phyloP scores from a whole-genome alignment of 2,113 vertebrate species.

The Prochilodus magdalenae region DNA sequence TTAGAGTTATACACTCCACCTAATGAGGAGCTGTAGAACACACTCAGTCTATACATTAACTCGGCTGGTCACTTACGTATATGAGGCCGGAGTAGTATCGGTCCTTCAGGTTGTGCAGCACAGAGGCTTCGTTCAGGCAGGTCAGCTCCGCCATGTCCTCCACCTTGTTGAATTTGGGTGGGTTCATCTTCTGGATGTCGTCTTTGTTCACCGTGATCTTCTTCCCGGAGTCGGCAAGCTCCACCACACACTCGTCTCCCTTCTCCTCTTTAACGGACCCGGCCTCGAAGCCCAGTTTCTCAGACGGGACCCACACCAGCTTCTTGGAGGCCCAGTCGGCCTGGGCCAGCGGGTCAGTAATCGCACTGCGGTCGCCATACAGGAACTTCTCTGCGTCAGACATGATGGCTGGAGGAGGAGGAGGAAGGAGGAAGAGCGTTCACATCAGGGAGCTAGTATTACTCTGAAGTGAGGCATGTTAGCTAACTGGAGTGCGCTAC shows the following conservation, averaged over 20 bases:
- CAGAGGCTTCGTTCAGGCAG: slow-evolving; percentile 82
- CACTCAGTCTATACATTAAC: too few species aligned
- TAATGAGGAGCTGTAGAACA: too few species aligned
- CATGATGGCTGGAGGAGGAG: slow-evolving; percentile 69
- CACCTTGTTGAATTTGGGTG: slow-evolving; percentile 82
- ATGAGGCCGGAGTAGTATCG: slow-evolving; percentile 84
- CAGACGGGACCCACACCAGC: slow-evolving; percentile 82
- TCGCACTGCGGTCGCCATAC: slow-evolving; percentile 72
- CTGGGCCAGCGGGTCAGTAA: slow-evolving; percentile 75
- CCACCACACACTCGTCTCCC: slow-evolving; percentile 79
- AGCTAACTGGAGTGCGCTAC: too few species aligned
- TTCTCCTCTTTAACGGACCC: slow-evolving; percentile 78
- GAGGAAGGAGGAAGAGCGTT: neutral
- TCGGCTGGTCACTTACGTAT: slow-evolving; percentile 70
- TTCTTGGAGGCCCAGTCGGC: slow-evolving; percentile 82
- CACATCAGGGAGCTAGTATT: too few species aligned
- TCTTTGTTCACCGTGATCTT: slow-evolving; percentile 80
- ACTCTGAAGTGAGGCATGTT: too few species aligned
- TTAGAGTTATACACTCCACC: too few species aligned
- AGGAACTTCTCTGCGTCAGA: slow-evolving; percentile 79
- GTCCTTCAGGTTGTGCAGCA: slow-evolving; percentile 83
- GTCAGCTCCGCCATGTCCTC: slow-evolving; percentile 86
- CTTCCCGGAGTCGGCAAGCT: slow-evolving; percentile 77
- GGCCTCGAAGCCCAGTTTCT: slow-evolving; percentile 78
- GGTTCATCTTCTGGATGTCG: slow-evolving; percentile 85